Percentiles rank a stretch among this genome's conserved stretches.
Conservation (phyloP, 2,888 invertebrate species). For the Axea sp. region DNA sequence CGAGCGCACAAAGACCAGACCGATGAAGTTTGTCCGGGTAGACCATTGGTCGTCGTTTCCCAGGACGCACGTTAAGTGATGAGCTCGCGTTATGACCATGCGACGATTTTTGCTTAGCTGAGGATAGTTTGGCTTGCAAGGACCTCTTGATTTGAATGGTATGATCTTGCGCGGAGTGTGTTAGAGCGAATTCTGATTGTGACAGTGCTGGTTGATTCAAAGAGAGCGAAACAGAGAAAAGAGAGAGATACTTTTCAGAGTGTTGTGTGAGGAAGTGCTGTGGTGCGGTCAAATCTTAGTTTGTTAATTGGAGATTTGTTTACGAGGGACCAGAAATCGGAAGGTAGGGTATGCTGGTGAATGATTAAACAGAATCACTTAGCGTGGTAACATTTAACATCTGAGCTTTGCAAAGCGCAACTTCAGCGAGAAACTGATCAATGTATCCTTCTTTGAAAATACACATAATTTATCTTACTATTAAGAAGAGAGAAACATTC, state of each 20-base stretch:
- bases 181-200: slow-evolving; percentile 47
- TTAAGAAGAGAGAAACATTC: too few species aligned
- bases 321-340: neutral
- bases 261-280: slow-evolving; percentile 66
- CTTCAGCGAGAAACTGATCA: too few species aligned
- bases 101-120: neutral
- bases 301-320: slow-evolving; percentile 1
- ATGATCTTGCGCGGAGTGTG: slow-evolving; percentile 7
- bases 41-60: neutral
- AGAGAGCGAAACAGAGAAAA: slow-evolving; percentile 23
- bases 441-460: too few species aligned
- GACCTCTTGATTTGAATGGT: neutral
- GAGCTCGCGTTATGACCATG: neutral
- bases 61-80: neutral
- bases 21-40: slow-evolving; percentile 6
- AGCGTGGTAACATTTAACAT: too few species aligned
- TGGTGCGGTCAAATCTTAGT: slow-evolving; percentile 40
- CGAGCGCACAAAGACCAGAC: slow-evolving; percentile 13
- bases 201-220: slow-evolving; percentile 58
- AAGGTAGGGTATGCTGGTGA: too few species aligned
- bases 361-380: too few species aligned
- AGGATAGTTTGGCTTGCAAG: neutral
- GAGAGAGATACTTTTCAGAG: slow-evolving; percentile 8
- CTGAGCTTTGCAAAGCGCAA: too few species aligned
- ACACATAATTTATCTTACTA: too few species aligned